Conservation (phyloP, 2,888 invertebrate genomes). For the Netelia inedita region DNA sequence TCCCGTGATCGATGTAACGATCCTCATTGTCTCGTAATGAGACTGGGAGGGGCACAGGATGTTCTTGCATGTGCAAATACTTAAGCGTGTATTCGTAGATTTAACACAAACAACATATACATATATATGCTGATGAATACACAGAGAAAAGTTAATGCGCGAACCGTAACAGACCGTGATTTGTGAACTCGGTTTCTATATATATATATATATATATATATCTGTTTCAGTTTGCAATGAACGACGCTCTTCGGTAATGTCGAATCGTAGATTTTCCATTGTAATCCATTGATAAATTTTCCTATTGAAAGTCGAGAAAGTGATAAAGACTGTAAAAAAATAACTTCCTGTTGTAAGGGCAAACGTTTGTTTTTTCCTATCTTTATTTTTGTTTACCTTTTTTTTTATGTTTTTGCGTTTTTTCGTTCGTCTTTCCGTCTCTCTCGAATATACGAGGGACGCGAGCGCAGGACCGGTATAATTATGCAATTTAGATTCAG, state of each 20-base stretch:
- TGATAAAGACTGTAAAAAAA: not conserved
- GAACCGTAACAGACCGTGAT: conserved; percentile 58
- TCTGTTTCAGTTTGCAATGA: not conserved
- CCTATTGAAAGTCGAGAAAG: conserved; percentile 1
- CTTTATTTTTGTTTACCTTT: not conserved
- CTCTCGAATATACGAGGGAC: conserved; percentile 47
- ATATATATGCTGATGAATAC: not conserved
- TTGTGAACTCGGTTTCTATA: conserved; percentile 25
- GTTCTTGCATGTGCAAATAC: conserved; percentile 71
- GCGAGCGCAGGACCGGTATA: conserved; percentile 77
- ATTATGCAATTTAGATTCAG: conserved; percentile 84
- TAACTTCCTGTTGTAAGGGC: too few relatives aligned
- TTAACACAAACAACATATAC: not conserved
- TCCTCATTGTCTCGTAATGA: conserved; percentile 83
- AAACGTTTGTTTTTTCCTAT: not conserved
- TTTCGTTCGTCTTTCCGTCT: conserved; percentile 14
- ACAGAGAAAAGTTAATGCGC: conserved; percentile 41
- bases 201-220: not conserved
- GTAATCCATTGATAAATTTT: conserved; percentile 10
- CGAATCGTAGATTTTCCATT: not conserved
- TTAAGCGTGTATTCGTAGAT: conserved; percentile 34
- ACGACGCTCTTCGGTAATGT: not conserved
- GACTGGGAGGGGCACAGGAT: conserved; percentile 83
- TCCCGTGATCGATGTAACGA: conserved; percentile 81
- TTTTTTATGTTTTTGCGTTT: conserved; percentile 24